Evolutionary conservation across 1,140 invertebrate genomes (phyloP).

Genomic region (Drosophila repleta): DNA sequence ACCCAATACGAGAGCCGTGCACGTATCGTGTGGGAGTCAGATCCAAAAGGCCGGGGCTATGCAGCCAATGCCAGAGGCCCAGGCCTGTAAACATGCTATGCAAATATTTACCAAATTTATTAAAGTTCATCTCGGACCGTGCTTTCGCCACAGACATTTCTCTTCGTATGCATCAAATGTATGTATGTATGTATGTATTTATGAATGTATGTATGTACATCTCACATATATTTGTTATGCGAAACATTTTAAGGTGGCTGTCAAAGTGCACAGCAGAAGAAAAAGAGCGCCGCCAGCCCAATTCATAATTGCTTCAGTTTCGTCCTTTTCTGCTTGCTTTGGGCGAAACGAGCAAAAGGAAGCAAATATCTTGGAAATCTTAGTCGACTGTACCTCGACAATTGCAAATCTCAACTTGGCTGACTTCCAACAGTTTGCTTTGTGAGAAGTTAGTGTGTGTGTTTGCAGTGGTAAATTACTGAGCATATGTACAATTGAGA

Average conservation of each 20-base stretch:
- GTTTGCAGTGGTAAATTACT: conserved; percentile 18
- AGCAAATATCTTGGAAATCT: conserved; percentile 12
- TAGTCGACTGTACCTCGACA: conserved; percentile 24
- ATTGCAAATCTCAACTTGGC: conserved; percentile 22
- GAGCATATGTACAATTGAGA: conserved; percentile 22
- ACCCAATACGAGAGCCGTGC: conserved; percentile 38
- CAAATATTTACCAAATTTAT: conserved; percentile 69
- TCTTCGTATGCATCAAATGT: conserved; percentile 39
- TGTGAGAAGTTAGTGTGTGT: conserved; percentile 7
- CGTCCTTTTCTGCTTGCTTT: conserved; percentile 9
- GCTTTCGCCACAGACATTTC: conserved; percentile 20
- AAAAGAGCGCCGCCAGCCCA: conserved; percentile 21
- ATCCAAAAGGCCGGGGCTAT: conserved; percentile 8
- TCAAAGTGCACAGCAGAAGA: conserved; percentile 28
- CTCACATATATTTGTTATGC: not conserved
- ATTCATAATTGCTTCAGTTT: conserved; percentile 38
- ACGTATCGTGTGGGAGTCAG: conserved; percentile 34
- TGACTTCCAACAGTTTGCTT: conserved; percentile 39
- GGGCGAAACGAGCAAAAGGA: conserved; percentile 2
- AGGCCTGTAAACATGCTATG: conserved; percentile 57
- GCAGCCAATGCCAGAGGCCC: conserved; percentile 44
- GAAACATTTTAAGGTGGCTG: conserved; percentile 33
- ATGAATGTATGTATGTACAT: not conserved
- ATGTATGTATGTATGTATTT: conserved; percentile 11
- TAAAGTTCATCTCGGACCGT: conserved; percentile 57